Percentiles rank a stretch among this genome's conserved stretches.
Evolutionary conservation across 1,140 invertebrate genomes (phyloP).

Genomic region (Drosophila suzukii): DNA sequence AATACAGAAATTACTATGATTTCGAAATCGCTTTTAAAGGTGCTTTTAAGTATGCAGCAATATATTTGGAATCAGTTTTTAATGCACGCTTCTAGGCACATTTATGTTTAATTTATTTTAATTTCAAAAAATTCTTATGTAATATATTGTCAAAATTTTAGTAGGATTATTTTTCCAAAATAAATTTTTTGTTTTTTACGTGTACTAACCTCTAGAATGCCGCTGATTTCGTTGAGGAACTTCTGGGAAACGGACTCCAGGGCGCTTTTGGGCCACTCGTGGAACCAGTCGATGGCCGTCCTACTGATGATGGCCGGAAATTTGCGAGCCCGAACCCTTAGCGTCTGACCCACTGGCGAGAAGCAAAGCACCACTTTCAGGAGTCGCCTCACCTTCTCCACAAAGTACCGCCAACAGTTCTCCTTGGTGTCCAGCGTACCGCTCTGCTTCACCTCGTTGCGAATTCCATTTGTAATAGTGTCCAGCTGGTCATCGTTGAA

Average conservation of each 20-base stretch:
- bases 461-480: conserved; percentile 92
- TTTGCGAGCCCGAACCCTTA: conserved; percentile 93
- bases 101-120: not conserved
- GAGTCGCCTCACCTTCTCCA: conserved; percentile 92
- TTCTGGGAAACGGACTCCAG: conserved; percentile 94
- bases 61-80: too few relatives aligned
- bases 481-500: conserved; percentile 96
- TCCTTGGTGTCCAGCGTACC: conserved; percentile 95
- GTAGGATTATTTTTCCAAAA: too few relatives aligned
- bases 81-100: too few relatives aligned
- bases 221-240: conserved; percentile 91
- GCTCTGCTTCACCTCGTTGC: conserved; percentile 90
- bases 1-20: not conserved
- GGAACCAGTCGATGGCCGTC: conserved; percentile 97
- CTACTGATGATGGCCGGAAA: conserved; percentile 97
- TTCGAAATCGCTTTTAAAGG: too few relatives aligned
- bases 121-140: too few relatives aligned
- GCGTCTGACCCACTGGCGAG: conserved; percentile 95
- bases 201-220: conserved; percentile 87
- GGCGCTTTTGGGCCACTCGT: conserved; percentile 97
- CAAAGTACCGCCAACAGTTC: conserved; percentile 98
- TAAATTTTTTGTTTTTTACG: too few relatives aligned
- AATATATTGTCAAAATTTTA: too few relatives aligned
- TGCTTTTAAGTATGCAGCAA: too few relatives aligned
- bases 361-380: conserved; percentile 94